Evolutionary conservation across 2,888 invertebrate species (phyloP).

Genomic region (Schizotus pectinicornis): DNA sequence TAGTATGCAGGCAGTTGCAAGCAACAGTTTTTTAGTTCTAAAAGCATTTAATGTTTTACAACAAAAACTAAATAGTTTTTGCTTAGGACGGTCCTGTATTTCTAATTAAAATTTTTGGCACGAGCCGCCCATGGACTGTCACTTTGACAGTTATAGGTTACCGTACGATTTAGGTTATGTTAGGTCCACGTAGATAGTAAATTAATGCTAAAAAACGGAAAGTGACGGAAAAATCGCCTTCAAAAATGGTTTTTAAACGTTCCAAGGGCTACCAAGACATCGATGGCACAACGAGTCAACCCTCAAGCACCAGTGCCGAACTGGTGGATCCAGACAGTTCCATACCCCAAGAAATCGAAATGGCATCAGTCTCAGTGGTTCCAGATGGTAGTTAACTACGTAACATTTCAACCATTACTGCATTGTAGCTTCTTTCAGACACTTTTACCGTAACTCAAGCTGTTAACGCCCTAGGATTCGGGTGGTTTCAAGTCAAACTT

Average conservation of each 20-base stretch:
- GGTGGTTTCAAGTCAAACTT: constrained; percentile 87
- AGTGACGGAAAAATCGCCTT: not conserved
- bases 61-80: too few relatives aligned
- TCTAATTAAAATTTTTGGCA: too few relatives aligned
- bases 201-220: too few relatives aligned
- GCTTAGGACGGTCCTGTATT: too few relatives aligned
- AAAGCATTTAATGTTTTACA: too few relatives aligned
- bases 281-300: constrained; percentile 60
- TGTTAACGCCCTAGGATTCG: constrained; percentile 85
- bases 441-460: constrained; percentile 88
- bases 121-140: too few relatives aligned
- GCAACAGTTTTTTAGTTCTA: too few relatives aligned
- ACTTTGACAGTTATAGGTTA: too few relatives aligned
- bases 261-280: constrained; percentile 69
- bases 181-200: not conserved
- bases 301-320: constrained; percentile 46
- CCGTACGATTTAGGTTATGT: constrained; percentile 7
- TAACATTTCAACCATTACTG: constrained; percentile 2
- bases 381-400: constrained; percentile 69
- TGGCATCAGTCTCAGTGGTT: constrained; percentile 80
- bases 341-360: constrained; percentile 71
- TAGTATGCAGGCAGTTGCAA: too few relatives aligned
- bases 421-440: constrained; percentile 63
- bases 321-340: constrained; percentile 60
- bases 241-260: constrained; percentile 60